Conservation (phyloP, 2,113 vertebrate genomes). For the Callionymus lyra region DNA sequence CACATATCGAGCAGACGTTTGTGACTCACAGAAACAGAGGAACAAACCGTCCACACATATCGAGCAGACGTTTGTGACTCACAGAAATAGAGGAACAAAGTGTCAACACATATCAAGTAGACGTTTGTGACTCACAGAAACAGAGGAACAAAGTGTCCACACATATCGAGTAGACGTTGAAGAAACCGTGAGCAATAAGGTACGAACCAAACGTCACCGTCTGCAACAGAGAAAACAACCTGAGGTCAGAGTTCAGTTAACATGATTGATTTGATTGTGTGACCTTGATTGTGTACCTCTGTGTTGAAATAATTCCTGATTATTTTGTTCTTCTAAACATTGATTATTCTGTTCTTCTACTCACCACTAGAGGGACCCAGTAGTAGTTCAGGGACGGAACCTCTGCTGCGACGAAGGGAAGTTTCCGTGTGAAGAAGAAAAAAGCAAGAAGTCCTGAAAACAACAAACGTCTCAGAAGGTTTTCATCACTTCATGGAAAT, state of each 20-base stretch:
- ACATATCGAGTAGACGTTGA: conserved; percentile 94
- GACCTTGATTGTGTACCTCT: too few species aligned
- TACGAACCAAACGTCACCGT: conserved; percentile 86
- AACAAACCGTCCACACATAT: too few species aligned
- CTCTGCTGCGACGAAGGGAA: conserved; percentile 71
- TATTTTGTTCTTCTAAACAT: too few species aligned
- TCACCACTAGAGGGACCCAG: conserved; percentile 92
- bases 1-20: conserved; percentile 92
- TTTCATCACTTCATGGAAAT: too few species aligned
- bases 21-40: conserved; percentile 76
- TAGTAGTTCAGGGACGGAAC: conserved; percentile 83
- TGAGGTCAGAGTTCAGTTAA: too few species aligned
- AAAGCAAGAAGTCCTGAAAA: conserved; percentile 81
- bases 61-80: too few species aligned
- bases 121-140: conserved; percentile 98
- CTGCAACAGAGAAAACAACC: conserved; percentile 59
- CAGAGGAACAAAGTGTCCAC: conserved; percentile 97
- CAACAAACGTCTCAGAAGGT: too few species aligned
- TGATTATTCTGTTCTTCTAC: conserved; percentile 14
- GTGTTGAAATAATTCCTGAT: too few species aligned
- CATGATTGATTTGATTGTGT: too few species aligned
- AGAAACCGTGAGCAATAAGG: conserved; percentile 87
- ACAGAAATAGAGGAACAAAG: conserved; percentile 96
- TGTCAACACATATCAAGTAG: conserved; percentile 94
- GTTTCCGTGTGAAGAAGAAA: conserved; percentile 84